A percentile compares a stretch with the other conserved stretches of the same genome.
These are phyloP conservation scores for Formica exsecta DNA, from an alignment of 1,140 invertebrate genomes.

Conservation along the genomic window DNA sequence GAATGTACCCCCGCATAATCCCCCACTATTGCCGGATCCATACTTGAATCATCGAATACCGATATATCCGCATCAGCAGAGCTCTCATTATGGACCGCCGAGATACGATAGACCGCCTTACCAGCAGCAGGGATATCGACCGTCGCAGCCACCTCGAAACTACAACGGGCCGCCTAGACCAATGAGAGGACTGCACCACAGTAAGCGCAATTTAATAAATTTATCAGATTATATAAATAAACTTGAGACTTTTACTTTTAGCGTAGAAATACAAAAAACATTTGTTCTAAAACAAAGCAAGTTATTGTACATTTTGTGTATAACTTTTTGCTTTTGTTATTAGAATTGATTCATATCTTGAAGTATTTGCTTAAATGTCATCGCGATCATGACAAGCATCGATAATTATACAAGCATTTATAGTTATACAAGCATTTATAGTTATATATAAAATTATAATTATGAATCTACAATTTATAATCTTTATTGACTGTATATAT, in stretches of 20 bases:
- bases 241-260: neutral
- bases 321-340: no score
- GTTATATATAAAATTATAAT: no score
- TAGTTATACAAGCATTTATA: no score
- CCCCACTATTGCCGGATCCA: slow-evolving; percentile 83
- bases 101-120: slow-evolving; percentile 83
- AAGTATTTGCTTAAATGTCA: no score
- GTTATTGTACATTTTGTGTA: no score
- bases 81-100: slow-evolving; percentile 84
- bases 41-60: slow-evolving; percentile 84
- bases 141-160: slow-evolving; percentile 81
- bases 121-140: slow-evolving; percentile 81
- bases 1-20: slow-evolving; percentile 80
- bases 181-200: slow-evolving; percentile 84
- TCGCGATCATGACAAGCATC: no score
- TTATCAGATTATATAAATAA: neutral
- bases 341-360: no score
- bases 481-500: no score
- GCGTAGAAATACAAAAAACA: neutral
- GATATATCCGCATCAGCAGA: slow-evolving; percentile 84
- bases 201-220: slow-evolving; percentile 74
- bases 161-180: slow-evolving; percentile 83
- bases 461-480: no score
- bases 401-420: no score
- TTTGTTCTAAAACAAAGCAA: neutral